A percentile compares a stretch with the other conserved stretches of the same genome.
Evolutionary conservation across 2,888 invertebrate species (phyloP).

Genomic region (Galerucella nymphaeae): DNA sequence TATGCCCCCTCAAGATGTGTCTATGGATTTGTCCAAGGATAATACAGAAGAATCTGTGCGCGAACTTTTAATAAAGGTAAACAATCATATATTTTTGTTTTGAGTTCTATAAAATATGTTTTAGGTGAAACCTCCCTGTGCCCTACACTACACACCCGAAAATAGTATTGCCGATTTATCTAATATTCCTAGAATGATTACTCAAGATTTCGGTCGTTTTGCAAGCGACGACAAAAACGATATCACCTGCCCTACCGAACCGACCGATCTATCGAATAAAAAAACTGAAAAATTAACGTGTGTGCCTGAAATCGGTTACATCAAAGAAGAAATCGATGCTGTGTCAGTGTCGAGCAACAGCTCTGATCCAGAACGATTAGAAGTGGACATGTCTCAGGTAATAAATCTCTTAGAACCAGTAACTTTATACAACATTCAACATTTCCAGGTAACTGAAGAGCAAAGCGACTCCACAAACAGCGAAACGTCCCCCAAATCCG

Average conservation of each 20-base stretch:
- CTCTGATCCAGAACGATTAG: slow-evolving; percentile 80
- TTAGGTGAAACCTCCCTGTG: slow-evolving; percentile 45
- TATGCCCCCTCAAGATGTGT: slow-evolving; percentile 7
- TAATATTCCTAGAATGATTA: neutral
- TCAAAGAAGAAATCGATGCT: slow-evolving; percentile 59
- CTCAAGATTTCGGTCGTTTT: slow-evolving; percentile 22
- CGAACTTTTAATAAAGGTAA: slow-evolving; percentile 43
- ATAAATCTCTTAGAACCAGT: slow-evolving; percentile 2
- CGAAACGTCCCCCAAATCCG: slow-evolving; percentile 59
- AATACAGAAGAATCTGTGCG: slow-evolving; percentile 11
- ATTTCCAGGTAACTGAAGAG: slow-evolving; percentile 59
- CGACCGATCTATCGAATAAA: slow-evolving; percentile 62
- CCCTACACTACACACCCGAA: slow-evolving; percentile 42
- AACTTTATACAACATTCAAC: neutral
- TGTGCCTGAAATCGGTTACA: slow-evolving; percentile 62
- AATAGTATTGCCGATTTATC: slow-evolving; percentile 20
- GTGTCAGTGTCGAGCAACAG: slow-evolving; percentile 73
- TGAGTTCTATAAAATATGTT: neutral
- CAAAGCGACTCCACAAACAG: slow-evolving; percentile 61
- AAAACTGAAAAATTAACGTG: slow-evolving; percentile 62
- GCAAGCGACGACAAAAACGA: slow-evolving; percentile 16
- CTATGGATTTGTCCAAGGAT: slow-evolving; percentile 24
- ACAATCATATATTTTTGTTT: neutral
- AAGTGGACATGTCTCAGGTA: slow-evolving; percentile 74
- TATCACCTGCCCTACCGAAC: slow-evolving; percentile 49